A percentile compares a stretch with the other conserved stretches of the same genome.
These are phyloP conservation scores for Drosophila peninsularis DNA, from an alignment of 2,888 invertebrate genomes.

Conservation along the genomic window DNA sequence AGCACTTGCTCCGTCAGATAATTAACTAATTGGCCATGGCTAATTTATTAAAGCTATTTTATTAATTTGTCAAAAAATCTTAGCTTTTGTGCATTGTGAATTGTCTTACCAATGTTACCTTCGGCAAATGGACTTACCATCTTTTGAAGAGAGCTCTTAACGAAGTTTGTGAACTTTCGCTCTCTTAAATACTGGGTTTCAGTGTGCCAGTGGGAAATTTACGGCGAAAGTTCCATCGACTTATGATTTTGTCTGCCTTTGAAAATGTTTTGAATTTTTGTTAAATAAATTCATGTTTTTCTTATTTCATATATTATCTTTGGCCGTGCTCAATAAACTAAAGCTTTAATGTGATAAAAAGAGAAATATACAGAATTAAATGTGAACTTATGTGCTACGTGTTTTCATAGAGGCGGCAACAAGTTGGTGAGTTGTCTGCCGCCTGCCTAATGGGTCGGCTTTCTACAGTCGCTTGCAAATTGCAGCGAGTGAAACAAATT, in stretches of 20 bases:
- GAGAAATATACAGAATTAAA: neutral
- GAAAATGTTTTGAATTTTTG: neutral
- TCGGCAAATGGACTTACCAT: neutral
- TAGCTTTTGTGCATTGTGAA: too few species aligned
- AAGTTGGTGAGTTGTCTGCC: slow-evolving; percentile 27
- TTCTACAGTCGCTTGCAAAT: neutral
- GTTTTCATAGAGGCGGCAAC: slow-evolving; percentile 30
- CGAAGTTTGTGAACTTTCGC: neutral
- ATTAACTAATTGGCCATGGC: neutral
- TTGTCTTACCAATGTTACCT: neutral
- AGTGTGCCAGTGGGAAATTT: slow-evolving; percentile 23
- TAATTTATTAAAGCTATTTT: neutral
- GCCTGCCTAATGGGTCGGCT: slow-evolving; percentile 2
- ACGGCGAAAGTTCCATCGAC: too few species aligned
- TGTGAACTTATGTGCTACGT: slow-evolving; percentile 14
- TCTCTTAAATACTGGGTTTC: slow-evolving; percentile 58
- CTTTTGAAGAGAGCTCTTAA: neutral
- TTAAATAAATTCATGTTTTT: neutral
- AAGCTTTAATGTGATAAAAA: neutral
- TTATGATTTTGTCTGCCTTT: neutral
- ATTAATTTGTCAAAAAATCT: too few species aligned
- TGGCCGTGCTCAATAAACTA: slow-evolving; percentile 1
- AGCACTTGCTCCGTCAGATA: neutral
- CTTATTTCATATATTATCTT: neutral
- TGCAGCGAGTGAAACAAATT: slow-evolving; percentile 8